These are phyloP conservation scores for Oncorhynchus keta DNA, from an alignment of 2,113 vertebrate species.

Conservation along the genomic window DNA sequence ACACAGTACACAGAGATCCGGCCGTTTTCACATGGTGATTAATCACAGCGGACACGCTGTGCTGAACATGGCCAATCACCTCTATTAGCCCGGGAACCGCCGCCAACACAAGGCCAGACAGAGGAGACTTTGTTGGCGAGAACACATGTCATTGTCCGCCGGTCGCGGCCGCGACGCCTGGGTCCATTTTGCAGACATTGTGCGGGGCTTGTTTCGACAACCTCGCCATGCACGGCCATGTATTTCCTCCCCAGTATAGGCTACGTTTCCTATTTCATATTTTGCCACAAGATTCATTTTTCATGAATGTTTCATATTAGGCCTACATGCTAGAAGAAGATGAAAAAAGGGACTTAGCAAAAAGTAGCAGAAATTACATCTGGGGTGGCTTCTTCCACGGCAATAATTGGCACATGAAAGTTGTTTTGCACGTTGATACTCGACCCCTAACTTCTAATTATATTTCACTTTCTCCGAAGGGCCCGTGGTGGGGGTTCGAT, in stretches of 20 bases:
- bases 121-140: conserved; percentile 71
- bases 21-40: conserved; percentile 51
- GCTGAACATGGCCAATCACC: conserved; percentile 55
- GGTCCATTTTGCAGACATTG: conserved; percentile 63
- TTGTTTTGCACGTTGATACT: too few species aligned
- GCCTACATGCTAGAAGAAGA: too few species aligned
- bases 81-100: conserved; percentile 41
- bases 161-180: conserved; percentile 27
- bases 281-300: not conserved
- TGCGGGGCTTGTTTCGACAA: conserved; percentile 75
- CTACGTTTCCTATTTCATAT: not conserved
- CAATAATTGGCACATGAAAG: too few species aligned
- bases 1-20: conserved; percentile 37
- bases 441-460: too few species aligned
- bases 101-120: conserved; percentile 44
- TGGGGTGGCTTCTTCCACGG: too few species aligned
- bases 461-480: too few species aligned
- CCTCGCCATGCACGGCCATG: conserved; percentile 56
- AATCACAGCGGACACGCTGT: conserved; percentile 62
- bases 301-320: not conserved
- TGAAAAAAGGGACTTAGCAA: too few species aligned
- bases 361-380: too few species aligned
- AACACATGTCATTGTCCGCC: conserved; percentile 72
- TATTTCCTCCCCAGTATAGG: conserved; percentile 63
- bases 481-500: too few species aligned